phyloP scores from a whole-genome alignment of 2,113 vertebrate genomes.

The Aix galericulata region DNA sequence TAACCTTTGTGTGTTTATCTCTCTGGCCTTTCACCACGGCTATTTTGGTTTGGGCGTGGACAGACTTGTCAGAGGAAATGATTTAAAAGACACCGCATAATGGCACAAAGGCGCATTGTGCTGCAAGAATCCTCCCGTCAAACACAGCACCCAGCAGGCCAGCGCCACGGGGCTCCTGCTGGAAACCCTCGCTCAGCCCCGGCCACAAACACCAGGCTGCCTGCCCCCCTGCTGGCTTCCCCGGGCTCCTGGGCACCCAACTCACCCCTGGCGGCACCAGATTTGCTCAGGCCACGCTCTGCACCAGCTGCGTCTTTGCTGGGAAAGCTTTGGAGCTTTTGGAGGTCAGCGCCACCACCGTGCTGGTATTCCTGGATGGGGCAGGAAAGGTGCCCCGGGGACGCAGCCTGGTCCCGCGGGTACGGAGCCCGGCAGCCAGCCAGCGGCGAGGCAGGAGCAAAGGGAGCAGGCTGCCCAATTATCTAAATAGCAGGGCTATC shows the following conservation, averaged over 20 bases:
- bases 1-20: neutral
- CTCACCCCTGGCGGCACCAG: rapidly evolving
- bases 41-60: slow-evolving; percentile 31
- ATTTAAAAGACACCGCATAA: slow-evolving; percentile 10
- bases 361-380: neutral
- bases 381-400: neutral
- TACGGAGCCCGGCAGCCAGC: neutral
- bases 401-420: rapidly evolving
- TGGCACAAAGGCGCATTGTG: slow-evolving; percentile 38
- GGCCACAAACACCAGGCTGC: neutral
- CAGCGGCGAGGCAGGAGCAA: neutral
- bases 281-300: rapidly evolving
- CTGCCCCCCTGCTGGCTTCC: neutral
- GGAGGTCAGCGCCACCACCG: neutral
- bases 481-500: neutral
- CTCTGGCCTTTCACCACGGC: neutral
- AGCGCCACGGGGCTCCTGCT: neutral
- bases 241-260: rapidly evolving
- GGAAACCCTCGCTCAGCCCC: neutral
- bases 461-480: neutral
- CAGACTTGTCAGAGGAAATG: neutral
- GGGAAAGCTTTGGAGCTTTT: neutral
- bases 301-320: neutral
- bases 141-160: neutral
- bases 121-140: neutral